A percentile compares a stretch with the other conserved stretches of the same genome.
phyloP scores from a whole-genome alignment of 2,113 vertebrate genomes.

The Saguinus midas region DNA sequence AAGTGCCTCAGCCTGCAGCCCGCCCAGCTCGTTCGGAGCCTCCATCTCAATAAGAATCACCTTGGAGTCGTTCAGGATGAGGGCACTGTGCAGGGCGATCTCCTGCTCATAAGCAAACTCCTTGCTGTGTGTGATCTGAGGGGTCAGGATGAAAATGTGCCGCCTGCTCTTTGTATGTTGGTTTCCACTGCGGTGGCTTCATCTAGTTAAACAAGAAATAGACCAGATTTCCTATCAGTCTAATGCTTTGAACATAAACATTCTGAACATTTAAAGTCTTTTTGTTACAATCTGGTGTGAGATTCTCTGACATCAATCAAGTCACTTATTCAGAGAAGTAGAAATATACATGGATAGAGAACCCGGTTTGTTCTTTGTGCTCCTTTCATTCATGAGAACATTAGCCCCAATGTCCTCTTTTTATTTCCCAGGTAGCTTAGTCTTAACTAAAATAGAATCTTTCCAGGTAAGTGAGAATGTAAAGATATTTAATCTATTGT shows the following conservation, averaged over 20 bases:
- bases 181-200: slow-evolving; percentile 73
- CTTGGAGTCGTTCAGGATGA: slow-evolving; percentile 79
- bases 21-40: neutral
- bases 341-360: neutral
- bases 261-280: neutral
- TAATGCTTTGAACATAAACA: neutral
- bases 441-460: neutral
- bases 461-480: neutral
- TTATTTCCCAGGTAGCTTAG: neutral
- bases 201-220: slow-evolving; percentile 64
- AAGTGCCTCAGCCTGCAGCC: slow-evolving; percentile 68
- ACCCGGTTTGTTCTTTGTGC: accelerated
- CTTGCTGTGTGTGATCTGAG: slow-evolving; percentile 15
- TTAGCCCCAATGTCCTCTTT: neutral
- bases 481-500: neutral
- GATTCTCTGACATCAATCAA: neutral
- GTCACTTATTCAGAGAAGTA: neutral
- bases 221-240: neutral
- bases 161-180: slow-evolving; percentile 80
- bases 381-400: neutral
- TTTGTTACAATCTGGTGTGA: neutral
- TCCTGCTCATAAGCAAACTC: slow-evolving; percentile 81
- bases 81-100: slow-evolving; percentile 80
- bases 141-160: slow-evolving; percentile 81
- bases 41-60: slow-evolving; percentile 85